Evolutionary conservation across 2,888 invertebrate species (phyloP).

Genomic region (Pomacea canaliculata): DNA sequence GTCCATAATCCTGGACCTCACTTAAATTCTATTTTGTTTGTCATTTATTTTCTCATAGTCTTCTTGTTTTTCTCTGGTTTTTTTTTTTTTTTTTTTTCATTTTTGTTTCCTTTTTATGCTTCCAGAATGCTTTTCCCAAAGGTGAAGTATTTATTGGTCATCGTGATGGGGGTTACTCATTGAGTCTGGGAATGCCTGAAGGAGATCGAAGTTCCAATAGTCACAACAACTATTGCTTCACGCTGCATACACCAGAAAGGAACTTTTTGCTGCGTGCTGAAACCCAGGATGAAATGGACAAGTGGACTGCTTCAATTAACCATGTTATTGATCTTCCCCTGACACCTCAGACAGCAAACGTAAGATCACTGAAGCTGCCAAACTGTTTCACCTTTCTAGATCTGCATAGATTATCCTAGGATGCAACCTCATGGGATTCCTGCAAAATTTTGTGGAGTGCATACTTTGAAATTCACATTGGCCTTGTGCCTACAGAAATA

Average conservation of each 20-base stretch:
- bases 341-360: conserved; percentile 79
- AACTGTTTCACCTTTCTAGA: too few species aligned
- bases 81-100: too few species aligned
- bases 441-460: too few species aligned
- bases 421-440: too few species aligned
- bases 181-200: conserved; percentile 74
- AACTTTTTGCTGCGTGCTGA: conserved; percentile 85
- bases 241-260: conserved; percentile 84
- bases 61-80: too few species aligned
- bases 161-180: conserved; percentile 81
- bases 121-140: conserved; percentile 86
- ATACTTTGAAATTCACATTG: too few species aligned
- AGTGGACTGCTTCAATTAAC: conserved; percentile 85
- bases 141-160: conserved; percentile 91
- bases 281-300: conserved; percentile 81
- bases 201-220: conserved; percentile 77
- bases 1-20: too few species aligned
- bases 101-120: too few species aligned
- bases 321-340: conserved; percentile 81
- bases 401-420: too few species aligned
- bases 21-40: too few species aligned
- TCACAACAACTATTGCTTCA: conserved; percentile 78
- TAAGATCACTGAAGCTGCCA: conserved; percentile 34
- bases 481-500: too few species aligned
- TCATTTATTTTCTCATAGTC: too few species aligned